Base-by-base conservation (phyloP, 1,140 invertebrate genomes). In the Aphelinus atriplicis region DNA sequence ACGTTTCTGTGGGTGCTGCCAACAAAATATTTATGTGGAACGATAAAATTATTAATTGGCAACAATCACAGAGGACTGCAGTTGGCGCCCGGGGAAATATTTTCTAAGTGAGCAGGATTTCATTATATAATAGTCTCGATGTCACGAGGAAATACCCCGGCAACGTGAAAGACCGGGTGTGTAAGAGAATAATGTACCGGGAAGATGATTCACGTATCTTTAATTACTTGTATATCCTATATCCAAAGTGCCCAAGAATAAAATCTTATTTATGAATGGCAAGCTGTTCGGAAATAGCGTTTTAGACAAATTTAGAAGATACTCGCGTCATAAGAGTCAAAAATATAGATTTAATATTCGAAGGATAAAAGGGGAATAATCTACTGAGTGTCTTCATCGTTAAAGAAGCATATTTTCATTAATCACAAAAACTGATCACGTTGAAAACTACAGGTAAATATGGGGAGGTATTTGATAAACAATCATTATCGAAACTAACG, bases 151-250 rank as follows among this genome's bases (percentile, higher is more conserved):
- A 66, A 7, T 66, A 4, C 5, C 55, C 6, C 50, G 42, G 63
- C 10, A 1, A 58, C 6, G 45, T n/a, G 10, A 70, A 68, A 51
- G 46, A 43, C 7, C 42, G 50, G 10, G 0, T 51, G 61, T 43
- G 61, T n/a, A 7, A 7, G 62, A 64, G 47, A 10, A 50, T 47
- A 26, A 26, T 26, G 5, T 50, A 26, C 9, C 62, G 62, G 4
- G 10, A 48, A 47, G 57, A 62, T 68, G 64, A 67, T 53, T 73
- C 72, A 66, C 26, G 9, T 71, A 73, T 66, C 51, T 73, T 66
- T 60, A 45, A 73, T 58, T 3, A 50, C 43, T 10, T 56, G 1
- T 50, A 51, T 57, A 42, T 64, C 26, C 26, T 56, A 51, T 66
- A n/a, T 46, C 55, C 48, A 3, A 50, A 45, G 3, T 3, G 42